Conservation (phyloP, 1,140 invertebrate species). For the Polypedilum vanderplanki region DNA sequence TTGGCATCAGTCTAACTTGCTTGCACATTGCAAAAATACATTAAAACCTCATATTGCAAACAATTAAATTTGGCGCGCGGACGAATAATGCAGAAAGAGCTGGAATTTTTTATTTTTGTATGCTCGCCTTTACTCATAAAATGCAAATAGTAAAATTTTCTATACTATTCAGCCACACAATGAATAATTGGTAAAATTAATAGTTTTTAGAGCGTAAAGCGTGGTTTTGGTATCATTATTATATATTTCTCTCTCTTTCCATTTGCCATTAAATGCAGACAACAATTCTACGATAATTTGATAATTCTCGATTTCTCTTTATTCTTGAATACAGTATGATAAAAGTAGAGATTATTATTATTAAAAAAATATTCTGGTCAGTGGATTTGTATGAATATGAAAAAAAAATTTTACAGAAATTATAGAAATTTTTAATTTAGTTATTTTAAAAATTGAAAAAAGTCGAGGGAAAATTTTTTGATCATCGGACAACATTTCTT, state of each 20-base stretch:
- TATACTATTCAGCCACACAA: background rate
- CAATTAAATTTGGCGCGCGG: conserved; percentile 3
- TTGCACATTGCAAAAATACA: background rate
- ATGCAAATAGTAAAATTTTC: background rate
- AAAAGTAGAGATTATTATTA: too few relatives aligned
- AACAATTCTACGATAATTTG: conserved; percentile 7
- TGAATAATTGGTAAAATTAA: conserved; percentile 13
- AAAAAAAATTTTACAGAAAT: too few relatives aligned
- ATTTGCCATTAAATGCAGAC: conserved; percentile 4
- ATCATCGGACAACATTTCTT: too few relatives aligned
- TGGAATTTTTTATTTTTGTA: background rate
- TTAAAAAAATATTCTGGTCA: too few relatives aligned
- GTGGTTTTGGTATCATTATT: conserved; percentile 13
- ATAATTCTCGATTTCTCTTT: background rate
- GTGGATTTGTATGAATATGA: too few relatives aligned
- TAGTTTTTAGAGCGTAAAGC: conserved; percentile 17
- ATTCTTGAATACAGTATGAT: too few relatives aligned
- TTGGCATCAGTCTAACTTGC: background rate
- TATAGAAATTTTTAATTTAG: too few relatives aligned
- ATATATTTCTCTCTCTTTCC: background rate
- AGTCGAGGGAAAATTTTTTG: too few relatives aligned
- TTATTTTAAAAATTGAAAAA: too few relatives aligned
- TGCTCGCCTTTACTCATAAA: background rate
- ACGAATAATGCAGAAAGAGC: too few relatives aligned
- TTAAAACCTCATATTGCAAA: conserved; percentile 7